Conservation (phyloP, 2,888 invertebrate genomes). For the Diarsia rubi region DNA sequence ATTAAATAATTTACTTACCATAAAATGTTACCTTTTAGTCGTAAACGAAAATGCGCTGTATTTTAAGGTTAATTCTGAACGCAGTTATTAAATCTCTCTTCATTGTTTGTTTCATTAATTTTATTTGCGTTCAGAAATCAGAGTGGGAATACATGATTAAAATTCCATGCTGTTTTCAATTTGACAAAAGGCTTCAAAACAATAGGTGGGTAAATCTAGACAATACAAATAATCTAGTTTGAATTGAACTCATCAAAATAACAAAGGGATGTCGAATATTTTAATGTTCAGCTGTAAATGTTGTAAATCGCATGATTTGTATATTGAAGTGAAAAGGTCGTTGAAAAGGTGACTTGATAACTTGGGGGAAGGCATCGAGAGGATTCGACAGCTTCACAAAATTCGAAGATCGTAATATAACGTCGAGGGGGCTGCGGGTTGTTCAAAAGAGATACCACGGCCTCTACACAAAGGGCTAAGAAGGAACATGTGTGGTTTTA, state of each 20-base stretch:
- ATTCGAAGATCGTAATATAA: too few relatives aligned
- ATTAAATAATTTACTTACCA: slow-evolving; percentile 34
- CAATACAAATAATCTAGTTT: slow-evolving; percentile 30
- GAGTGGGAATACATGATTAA: slow-evolving; percentile 16
- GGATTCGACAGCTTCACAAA: background rate
- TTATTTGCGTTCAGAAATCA: slow-evolving; percentile 30
- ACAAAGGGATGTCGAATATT: slow-evolving; percentile 1
- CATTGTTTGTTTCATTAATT: slow-evolving; percentile 33
- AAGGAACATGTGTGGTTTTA: too few relatives aligned
- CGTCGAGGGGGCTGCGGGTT: too few relatives aligned
- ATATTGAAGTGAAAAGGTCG: background rate
- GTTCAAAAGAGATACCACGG: too few relatives aligned
- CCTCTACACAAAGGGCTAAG: too few relatives aligned
- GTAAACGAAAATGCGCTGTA: slow-evolving; percentile 9
- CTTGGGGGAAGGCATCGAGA: background rate
- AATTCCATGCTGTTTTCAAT: slow-evolving; percentile 27
- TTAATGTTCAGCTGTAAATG: background rate
- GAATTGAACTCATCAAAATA: slow-evolving; percentile 17
- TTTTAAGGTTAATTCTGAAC: slow-evolving; percentile 23
- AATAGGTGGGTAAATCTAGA: slow-evolving; percentile 31
- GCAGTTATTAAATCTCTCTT: slow-evolving; percentile 31
- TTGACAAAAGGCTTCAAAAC: slow-evolving; percentile 30
- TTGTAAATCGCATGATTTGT: background rate
- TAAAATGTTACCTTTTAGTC: slow-evolving; percentile 17
- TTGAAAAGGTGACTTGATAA: background rate